Base-by-base conservation (phyloP, 2,113 vertebrate genomes). In the Mesitornis unicolor region DNA sequence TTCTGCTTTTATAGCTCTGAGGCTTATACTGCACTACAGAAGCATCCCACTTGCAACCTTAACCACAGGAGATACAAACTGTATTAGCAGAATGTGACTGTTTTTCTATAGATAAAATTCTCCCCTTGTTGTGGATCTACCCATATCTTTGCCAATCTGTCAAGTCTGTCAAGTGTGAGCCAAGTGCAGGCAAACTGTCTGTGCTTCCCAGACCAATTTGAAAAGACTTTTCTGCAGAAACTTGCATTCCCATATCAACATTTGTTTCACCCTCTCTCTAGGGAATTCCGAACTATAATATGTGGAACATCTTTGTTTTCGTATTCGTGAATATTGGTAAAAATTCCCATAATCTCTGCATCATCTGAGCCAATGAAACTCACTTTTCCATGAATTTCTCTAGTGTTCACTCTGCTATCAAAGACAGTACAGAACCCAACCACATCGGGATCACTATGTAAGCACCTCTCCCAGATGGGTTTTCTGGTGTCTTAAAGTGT, bases 141-240 rank as follows among this genome's bases (percentile, higher is more conserved):
- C 17, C 6, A 1, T 87, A 40, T 53, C 81, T 78, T 74, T 75
- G 71, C 64, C 54, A 95, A 78, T 78, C 69, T 94, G 94, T 87
- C 61, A 82, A 93, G 79, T 85, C 86, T 93, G 75, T 76, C 78
- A 93, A 71, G 42, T 56, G 76, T 86, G 40, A 80, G 76, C 84
- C 80, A 87, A 87, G 73, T 65, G 75, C 90, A 53, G 70, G 61
- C 43, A 90, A 93, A 85, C 53, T 45, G 24, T 74, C 74, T 92
- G 69, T 85, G 25, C 50, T 92, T 96, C 67, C 38, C 35, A 90
- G 51, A 22, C 11, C 73, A 67, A 83, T 47, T 61, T 56, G 40
- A 59, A 90, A 86, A 75, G 18, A 38, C 22, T 61, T 81, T 80
- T 91, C 65, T 69, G 20, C 43, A 90, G 33, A 90, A 73, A 29